These are phyloP conservation scores for Carduelis carduelis DNA, from an alignment of 2,797 vertebrate species.

Conservation along the genomic window DNA sequence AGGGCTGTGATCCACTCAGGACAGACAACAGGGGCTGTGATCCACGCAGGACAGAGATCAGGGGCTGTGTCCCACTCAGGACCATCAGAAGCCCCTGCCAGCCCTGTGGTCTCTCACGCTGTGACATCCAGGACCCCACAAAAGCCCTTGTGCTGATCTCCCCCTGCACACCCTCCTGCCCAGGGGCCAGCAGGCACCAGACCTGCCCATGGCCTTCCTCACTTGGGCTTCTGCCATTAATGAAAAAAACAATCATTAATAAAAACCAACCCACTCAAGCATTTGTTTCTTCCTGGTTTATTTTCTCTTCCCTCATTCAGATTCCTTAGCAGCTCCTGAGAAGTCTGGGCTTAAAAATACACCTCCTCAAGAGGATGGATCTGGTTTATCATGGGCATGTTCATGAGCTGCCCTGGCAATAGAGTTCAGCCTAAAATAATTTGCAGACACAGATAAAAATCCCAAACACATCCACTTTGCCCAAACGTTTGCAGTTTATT, in stretches of 20 bases:
- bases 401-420: background rate
- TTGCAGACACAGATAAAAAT: background rate
- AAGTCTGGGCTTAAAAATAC: background rate
- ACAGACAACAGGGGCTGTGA: too few relatives aligned
- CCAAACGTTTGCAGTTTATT: constrained; percentile 55
- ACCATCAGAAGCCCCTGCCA: fast-evolving
- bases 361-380: background rate
- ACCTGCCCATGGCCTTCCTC: background rate
- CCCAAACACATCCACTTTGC: background rate
- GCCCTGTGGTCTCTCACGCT: fast-evolving
- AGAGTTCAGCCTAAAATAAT: background rate
- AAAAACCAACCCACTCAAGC: background rate
- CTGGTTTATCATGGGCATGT: background rate
- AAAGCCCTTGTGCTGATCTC: background rate
- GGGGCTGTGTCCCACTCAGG: background rate
- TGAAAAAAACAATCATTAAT: background rate
- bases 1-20: too few relatives aligned
- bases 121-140: background rate
- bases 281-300: background rate
- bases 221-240: background rate
- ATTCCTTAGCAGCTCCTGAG: background rate
- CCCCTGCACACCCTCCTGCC: background rate
- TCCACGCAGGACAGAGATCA: too few relatives aligned
- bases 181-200: background rate
- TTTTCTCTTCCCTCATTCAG: background rate